These are phyloP conservation scores for Mimas tiliae DNA, from an alignment of 2,888 invertebrate species.

Conservation along the genomic window DNA sequence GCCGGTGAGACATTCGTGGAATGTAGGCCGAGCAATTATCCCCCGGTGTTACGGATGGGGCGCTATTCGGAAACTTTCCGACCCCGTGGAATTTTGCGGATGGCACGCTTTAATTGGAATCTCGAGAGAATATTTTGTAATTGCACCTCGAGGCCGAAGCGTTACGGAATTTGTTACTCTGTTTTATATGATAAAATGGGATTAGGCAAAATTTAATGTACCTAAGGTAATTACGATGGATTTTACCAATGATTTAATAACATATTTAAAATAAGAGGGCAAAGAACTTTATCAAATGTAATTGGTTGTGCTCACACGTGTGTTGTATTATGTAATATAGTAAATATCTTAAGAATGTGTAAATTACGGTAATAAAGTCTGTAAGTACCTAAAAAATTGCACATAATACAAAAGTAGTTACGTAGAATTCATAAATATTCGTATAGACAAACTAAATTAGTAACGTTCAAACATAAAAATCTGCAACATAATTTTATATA, in stretches of 20 bases:
- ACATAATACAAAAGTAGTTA: too few relatives aligned
- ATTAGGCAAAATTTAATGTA: slow-evolving; percentile 4
- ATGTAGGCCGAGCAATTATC: slow-evolving; percentile 63
- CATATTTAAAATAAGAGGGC: too few relatives aligned
- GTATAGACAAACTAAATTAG: neutral
- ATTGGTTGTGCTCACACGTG: too few relatives aligned
- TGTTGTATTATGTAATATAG: too few relatives aligned
- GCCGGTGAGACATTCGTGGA: slow-evolving; percentile 65
- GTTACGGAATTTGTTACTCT: slow-evolving; percentile 29
- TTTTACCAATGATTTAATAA: too few relatives aligned
- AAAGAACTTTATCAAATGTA: too few relatives aligned
- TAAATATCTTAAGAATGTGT: too few relatives aligned
- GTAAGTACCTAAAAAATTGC: too few relatives aligned
- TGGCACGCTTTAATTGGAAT: slow-evolving; percentile 82
- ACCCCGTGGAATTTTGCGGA: slow-evolving; percentile 78
- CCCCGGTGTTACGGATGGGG: slow-evolving; percentile 29
- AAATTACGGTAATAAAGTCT: too few relatives aligned
- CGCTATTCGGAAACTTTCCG: slow-evolving; percentile 42
- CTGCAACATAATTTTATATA: neutral
- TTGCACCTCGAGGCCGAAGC: slow-evolving; percentile 52
- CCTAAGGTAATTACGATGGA: too few relatives aligned
- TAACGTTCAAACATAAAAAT: neutral
- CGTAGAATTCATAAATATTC: neutral
- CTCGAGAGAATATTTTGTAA: slow-evolving; percentile 79
- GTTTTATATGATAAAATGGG: slow-evolving; percentile 18